Conservation (phyloP, 2,888 invertebrate species). For the Folsomia manolachei region DNA sequence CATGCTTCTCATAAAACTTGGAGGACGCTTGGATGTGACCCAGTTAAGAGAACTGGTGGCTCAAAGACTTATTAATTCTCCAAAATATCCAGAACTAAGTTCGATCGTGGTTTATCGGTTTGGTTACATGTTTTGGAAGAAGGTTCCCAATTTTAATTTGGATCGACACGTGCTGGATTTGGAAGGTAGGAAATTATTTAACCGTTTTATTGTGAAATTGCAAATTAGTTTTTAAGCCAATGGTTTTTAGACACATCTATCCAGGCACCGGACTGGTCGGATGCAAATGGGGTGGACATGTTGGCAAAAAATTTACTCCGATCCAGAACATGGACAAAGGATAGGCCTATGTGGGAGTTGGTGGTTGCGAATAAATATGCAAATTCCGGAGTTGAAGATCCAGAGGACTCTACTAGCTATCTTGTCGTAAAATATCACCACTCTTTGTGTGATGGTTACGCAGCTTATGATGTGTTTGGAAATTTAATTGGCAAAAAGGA, state of each 20-base stretch:
- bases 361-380: neutral
- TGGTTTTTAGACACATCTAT: too few species aligned
- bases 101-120: neutral
- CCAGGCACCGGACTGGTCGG: neutral
- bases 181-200: too few species aligned
- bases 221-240: too few species aligned
- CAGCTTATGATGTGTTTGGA: neutral
- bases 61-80: neutral
- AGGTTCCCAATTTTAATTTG: neutral
- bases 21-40: neutral
- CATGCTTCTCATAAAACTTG: neutral
- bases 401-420: neutral
- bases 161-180: neutral
- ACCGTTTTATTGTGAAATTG: too few species aligned
- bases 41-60: neutral
- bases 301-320: neutral
- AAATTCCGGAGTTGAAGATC: neutral
- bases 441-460: neutral
- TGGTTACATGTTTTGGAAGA: neutral
- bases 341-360: neutral
- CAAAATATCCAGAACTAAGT: neutral
- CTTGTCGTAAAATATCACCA: neutral
- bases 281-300: neutral
- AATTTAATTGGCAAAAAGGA: neutral
- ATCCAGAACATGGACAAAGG: neutral